These are phyloP conservation scores for Listronotus oregonensis DNA, from an alignment of 1,140 invertebrate genomes.

Conservation along the genomic window DNA sequence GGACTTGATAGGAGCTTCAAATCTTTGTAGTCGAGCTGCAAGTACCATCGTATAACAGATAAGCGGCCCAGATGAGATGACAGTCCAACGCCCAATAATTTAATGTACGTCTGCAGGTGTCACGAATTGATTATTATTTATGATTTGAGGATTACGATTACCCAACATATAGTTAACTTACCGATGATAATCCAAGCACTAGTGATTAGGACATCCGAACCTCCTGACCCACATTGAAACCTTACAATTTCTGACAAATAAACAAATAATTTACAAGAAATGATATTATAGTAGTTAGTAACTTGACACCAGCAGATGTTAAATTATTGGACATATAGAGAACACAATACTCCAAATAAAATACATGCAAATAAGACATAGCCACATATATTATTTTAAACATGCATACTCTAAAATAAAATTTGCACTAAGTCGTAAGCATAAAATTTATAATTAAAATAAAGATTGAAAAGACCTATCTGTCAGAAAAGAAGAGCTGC, in stretches of 20 bases:
- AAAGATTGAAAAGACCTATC: too few species aligned
- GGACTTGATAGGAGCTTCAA: conserved; percentile 59
- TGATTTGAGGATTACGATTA: conserved; percentile 3
- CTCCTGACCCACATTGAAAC: too few species aligned
- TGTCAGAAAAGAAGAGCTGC: too few species aligned
- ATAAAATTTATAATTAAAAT: too few species aligned
- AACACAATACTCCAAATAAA: not conserved
- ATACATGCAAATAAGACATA: not conserved
- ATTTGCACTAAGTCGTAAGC: too few species aligned
- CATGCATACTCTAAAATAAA: too few species aligned
- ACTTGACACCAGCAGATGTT: conserved; percentile 29
- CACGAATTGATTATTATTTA: conserved; percentile 25
- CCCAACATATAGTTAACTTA: conserved; percentile 4
- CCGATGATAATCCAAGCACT: not conserved
- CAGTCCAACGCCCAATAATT: conserved; percentile 50
- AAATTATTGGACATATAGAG: conserved; percentile 15
- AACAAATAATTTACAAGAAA: not conserved
- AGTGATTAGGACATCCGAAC: too few species aligned
- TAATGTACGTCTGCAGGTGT: conserved; percentile 51
- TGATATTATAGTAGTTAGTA: too few species aligned
- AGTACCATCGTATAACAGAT: conserved; percentile 53
- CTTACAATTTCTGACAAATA: not conserved
- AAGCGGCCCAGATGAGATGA: conserved; percentile 50
- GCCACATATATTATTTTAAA: not conserved
- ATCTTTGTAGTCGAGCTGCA: conserved; percentile 61